phyloP scores from a whole-genome alignment of 2,888 invertebrate species.

The Hypolimnas misippus region DNA sequence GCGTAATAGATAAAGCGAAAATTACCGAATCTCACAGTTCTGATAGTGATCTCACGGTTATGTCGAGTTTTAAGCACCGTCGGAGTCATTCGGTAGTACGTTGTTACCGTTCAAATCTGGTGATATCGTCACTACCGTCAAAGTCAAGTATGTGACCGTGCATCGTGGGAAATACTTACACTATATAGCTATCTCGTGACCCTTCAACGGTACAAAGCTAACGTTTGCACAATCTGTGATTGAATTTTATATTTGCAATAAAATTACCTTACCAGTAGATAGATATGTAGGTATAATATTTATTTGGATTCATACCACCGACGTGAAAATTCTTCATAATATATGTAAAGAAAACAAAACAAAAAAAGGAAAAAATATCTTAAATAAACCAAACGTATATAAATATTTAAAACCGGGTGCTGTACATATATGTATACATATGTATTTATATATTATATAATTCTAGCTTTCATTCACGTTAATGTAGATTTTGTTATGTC shows the following conservation, averaged over 20 bases:
- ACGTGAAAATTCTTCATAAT: no score
- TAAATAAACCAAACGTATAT: no score
- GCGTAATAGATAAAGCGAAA: constrained; percentile 43
- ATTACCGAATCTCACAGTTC: constrained; percentile 37
- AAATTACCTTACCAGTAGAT: constrained; percentile 59
- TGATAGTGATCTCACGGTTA: constrained; percentile 28
- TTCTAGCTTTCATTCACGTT: no score
- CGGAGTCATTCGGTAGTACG: constrained; percentile 56
- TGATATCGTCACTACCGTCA: constrained; percentile 50
- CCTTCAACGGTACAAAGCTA: constrained; percentile 63
- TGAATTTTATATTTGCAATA: constrained; percentile 75
- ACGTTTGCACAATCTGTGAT: constrained; percentile 59
- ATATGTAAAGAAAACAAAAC: no score
- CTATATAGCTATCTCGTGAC: constrained; percentile 64
- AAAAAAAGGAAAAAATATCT: no score
- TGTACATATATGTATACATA: no score
- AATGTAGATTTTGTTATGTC: no score
- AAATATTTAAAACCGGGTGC: no score
- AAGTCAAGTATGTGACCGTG: constrained; percentile 35
- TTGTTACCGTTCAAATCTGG: constrained; percentile 56
- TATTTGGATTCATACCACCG: no score
- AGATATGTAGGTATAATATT: no score
- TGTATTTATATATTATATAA: no score
- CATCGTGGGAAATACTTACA: constrained; percentile 67
- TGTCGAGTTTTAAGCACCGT: constrained; percentile 43